Evolutionary conservation across 2,797 vertebrate species (phyloP).

Genomic region (Masticophis lateralis): DNA sequence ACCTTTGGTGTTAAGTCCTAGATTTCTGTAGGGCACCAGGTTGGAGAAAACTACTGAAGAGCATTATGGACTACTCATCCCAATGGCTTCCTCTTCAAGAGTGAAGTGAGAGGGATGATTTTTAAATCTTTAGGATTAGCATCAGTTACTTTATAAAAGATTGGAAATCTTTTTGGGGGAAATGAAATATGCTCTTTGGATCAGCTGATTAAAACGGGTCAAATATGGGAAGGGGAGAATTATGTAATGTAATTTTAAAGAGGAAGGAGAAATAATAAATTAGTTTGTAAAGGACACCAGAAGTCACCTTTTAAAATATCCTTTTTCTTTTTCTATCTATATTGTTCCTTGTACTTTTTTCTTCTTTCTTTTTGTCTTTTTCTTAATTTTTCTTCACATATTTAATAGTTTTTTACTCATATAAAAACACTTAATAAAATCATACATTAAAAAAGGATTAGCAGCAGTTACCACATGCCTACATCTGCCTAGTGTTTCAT

Average conservation of each 20-base stretch:
- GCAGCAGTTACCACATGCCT: slow-evolving; percentile 15
- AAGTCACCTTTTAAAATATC: background rate
- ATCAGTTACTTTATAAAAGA: background rate
- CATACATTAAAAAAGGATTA: background rate
- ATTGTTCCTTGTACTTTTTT: background rate
- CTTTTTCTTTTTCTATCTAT: background rate
- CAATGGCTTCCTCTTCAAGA: background rate
- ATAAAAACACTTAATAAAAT: background rate
- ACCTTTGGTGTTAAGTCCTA: background rate
- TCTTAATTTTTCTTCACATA: background rate
- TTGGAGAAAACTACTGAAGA: background rate
- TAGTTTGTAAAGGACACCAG: background rate
- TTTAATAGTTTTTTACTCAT: background rate
- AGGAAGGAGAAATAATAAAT: background rate
- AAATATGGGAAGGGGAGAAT: background rate
- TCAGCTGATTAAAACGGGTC: background rate
- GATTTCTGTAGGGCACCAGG: background rate
- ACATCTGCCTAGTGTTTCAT: background rate
- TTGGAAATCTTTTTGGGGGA: background rate
- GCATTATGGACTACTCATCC: background rate
- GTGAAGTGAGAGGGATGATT: background rate
- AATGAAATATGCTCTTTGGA: background rate
- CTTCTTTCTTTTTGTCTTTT: background rate
- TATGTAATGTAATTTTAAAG: background rate
- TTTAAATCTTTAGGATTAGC: background rate